Conservation (phyloP, 2,888 invertebrate species). For the Dryobota labecula region DNA sequence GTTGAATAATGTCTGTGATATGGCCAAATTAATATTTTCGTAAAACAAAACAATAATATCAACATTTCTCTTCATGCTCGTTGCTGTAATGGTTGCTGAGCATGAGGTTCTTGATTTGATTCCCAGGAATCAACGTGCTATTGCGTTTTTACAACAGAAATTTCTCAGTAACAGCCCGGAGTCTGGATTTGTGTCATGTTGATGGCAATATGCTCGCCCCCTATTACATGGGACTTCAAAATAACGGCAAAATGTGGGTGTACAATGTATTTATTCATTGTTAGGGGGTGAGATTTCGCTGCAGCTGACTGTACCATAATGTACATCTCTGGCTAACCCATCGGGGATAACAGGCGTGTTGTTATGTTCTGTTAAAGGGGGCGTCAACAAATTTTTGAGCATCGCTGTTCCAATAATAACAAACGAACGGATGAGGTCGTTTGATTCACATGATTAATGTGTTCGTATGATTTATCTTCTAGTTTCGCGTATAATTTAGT, state of each 20-base stretch:
- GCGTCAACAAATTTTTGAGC: conserved; percentile 54
- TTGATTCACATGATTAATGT: conserved; percentile 70
- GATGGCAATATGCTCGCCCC: background rate
- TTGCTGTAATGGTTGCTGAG: background rate
- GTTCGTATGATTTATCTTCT: conserved; percentile 68
- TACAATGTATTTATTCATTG: too few species aligned
- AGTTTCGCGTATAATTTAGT: conserved; percentile 68
- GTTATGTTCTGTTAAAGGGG: background rate
- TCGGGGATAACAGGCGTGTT: background rate
- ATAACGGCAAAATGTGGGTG: background rate
- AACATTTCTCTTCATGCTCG: background rate
- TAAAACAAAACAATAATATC: background rate
- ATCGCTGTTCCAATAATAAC: conserved; percentile 61
- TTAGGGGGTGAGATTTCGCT: too few species aligned
- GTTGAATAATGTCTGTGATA: background rate
- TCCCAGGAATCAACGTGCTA: background rate
- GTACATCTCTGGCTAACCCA: background rate
- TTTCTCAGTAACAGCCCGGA: background rate
- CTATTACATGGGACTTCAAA: background rate
- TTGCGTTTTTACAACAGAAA: background rate
- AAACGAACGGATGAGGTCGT: conserved; percentile 64
- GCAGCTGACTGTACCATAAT: too few species aligned
- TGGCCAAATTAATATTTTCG: background rate
- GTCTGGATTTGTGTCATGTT: background rate
- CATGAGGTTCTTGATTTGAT: background rate